Evolutionary conservation across 2,113 vertebrate species (phyloP), one percentile per base, ranked within the genome.

Genomic region (Carassius carassius): DNA sequence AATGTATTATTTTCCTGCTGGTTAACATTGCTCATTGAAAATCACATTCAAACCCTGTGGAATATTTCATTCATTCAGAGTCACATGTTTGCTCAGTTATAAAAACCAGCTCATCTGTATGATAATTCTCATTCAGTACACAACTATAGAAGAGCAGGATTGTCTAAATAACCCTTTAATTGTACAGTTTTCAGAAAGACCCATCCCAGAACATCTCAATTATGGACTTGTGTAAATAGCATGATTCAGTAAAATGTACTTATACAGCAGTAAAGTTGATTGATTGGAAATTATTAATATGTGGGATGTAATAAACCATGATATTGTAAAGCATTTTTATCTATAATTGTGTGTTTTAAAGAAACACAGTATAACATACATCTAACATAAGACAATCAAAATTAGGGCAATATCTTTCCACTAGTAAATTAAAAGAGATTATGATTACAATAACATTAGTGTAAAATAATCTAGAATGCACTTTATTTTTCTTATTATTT

Each of bases 1-100:
- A 78, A n/a, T 78, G 51, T 13, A 62, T 62, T 41, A 78, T 16
- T 62, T 78, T 60, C 76, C 21, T 37, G 10, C 51, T 37, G 17
- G 75, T 78, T 58, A 56, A 37, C 7, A 9, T 19, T 77, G 21
- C 11, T 62, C 41, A 16, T 78, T 78, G 60, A 37, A 41, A 41
- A 58, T 23, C 32, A 62, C n/a, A n/a, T 23, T 62, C 76, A 16
- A 37, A 78, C 3, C 29, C 29, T 29, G 29, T 14, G 5, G 21
- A 41, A n/a, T 62, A 78, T 78, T 60, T 41, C 11, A 62, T 78
- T 62, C 1, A 58, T 62, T 41, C 13, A 60, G 32, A 78, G 21
- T 62, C 76, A 62, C 6, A 3, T 19, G n/a, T 78, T 58, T 78
- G 49, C 47, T 41, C 13, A 75, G 44, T 14, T 32, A 25, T 49